Percentiles rank a stretch among this genome's conserved stretches.
These are phyloP conservation scores for Pogonocichla stellata DNA, from an alignment of 2,113 vertebrate genomes.

Conservation along the genomic window DNA sequence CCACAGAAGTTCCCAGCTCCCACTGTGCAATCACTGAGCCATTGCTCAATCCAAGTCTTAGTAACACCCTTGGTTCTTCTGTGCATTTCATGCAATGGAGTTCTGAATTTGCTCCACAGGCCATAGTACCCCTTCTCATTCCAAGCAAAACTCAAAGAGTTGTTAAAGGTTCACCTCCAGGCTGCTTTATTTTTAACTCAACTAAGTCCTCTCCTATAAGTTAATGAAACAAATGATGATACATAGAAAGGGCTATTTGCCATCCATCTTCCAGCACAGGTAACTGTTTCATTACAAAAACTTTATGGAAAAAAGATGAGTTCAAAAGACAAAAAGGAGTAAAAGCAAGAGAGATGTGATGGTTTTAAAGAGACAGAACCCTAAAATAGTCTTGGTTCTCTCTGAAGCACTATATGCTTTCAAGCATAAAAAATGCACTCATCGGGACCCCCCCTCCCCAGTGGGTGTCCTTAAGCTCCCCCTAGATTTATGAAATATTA, in stretches of 20 bases:
- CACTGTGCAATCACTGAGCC: background rate
- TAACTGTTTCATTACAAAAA: background rate
- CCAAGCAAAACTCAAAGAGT: background rate
- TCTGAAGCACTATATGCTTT: background rate
- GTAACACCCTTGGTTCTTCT: background rate
- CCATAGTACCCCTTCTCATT: background rate
- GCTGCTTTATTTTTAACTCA: background rate
- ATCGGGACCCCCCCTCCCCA: rapidly evolving
- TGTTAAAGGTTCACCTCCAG: background rate
- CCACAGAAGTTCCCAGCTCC: background rate
- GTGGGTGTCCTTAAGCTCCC: background rate
- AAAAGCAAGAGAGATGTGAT: background rate
- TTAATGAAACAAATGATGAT: background rate
- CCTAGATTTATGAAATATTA: background rate
- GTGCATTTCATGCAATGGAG: background rate
- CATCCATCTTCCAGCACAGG: background rate
- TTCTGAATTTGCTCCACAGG: background rate
- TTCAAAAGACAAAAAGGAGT: background rate
- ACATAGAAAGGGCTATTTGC: background rate
- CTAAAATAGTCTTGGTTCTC: background rate
- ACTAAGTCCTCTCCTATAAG: background rate
- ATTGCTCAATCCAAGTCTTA: background rate
- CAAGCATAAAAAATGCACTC: background rate
- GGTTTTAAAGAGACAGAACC: background rate
- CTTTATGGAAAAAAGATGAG: background rate